Percentiles rank a stretch among this genome's conserved stretches.
phyloP scores from a whole-genome alignment of 2,888 invertebrate genomes.

The Melanotus villosus region DNA sequence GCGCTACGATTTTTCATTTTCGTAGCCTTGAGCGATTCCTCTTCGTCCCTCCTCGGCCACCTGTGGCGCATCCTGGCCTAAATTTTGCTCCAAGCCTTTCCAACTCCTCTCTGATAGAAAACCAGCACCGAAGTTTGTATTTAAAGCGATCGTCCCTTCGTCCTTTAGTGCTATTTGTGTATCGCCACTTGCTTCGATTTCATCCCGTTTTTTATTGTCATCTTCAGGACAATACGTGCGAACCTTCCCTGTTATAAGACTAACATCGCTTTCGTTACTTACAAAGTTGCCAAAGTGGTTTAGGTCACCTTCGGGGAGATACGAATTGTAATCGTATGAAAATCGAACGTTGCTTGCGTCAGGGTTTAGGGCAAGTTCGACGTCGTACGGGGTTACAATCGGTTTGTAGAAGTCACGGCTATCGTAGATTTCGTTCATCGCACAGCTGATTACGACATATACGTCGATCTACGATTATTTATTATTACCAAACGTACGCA shows the following conservation, averaged over 20 bases:
- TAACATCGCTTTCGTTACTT: constrained; percentile 74
- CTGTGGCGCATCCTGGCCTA: constrained; percentile 81
- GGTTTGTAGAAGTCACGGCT: constrained; percentile 91
- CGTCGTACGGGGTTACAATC: constrained; percentile 91
- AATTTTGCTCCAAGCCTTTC: constrained; percentile 88
- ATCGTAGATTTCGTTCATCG: constrained; percentile 89
- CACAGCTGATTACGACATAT: constrained; percentile 93
- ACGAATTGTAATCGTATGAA: constrained; percentile 79
- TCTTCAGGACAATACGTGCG: constrained; percentile 66
- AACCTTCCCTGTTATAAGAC: constrained; percentile 82
- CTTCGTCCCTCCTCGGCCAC: constrained; percentile 79
- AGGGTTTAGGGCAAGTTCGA: constrained; percentile 86
- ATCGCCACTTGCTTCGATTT: constrained; percentile 47
- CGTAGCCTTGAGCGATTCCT: constrained; percentile 83
- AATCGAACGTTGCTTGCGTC: constrained; percentile 64
- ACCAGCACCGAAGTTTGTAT: constrained; percentile 74
- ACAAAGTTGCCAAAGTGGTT: constrained; percentile 59
- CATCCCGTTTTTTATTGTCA: constrained; percentile 64
- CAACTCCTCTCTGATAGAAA: constrained; percentile 80
- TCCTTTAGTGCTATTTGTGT: constrained; percentile 63
- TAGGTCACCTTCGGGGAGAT: constrained; percentile 67
- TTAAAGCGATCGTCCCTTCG: constrained; percentile 69
- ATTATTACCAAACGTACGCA: background rate
- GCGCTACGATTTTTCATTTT: constrained; percentile 69
- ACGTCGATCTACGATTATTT: constrained; percentile 81